phyloP scores from a whole-genome alignment of 2,113 vertebrate genomes.

The Enhydra lutris region DNA sequence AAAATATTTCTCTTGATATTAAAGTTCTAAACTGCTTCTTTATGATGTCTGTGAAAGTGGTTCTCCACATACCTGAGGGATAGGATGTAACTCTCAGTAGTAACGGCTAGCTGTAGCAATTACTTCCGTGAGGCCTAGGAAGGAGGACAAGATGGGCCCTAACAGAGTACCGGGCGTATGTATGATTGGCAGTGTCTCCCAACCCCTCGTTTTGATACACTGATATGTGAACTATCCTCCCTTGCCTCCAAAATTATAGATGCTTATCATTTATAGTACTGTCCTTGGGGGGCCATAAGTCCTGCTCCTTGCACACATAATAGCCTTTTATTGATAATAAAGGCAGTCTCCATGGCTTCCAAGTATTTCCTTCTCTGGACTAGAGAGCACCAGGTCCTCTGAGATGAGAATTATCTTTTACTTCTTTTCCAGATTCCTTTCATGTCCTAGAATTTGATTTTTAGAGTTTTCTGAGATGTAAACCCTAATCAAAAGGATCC shows the following conservation, averaged over 20 bases:
- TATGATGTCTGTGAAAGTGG: background rate
- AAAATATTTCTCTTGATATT: background rate
- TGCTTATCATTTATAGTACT: background rate
- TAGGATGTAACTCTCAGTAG: background rate
- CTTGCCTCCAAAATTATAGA: background rate
- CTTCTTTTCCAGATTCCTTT: slow-evolving; percentile 35
- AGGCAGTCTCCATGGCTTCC: background rate
- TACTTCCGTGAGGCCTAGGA: background rate
- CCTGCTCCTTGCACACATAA: background rate
- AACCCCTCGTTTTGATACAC: background rate
- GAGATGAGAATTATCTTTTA: slow-evolving; percentile 1
- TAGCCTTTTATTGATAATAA: background rate
- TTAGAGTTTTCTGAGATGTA: slow-evolving; percentile 26
- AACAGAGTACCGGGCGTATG: background rate
- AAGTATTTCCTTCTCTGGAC: slow-evolving; percentile 29
- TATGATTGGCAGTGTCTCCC: background rate
- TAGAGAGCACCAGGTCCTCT: background rate
- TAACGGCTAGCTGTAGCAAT: background rate
- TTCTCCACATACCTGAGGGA: background rate
- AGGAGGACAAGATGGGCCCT: background rate
- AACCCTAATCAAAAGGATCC: background rate
- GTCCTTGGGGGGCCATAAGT: background rate
- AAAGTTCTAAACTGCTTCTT: slow-evolving; percentile 27
- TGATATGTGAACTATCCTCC: background rate
- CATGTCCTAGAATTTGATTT: background rate